phyloP scores from a whole-genome alignment of 2,888 invertebrate species.

The Heliconius sara region DNA sequence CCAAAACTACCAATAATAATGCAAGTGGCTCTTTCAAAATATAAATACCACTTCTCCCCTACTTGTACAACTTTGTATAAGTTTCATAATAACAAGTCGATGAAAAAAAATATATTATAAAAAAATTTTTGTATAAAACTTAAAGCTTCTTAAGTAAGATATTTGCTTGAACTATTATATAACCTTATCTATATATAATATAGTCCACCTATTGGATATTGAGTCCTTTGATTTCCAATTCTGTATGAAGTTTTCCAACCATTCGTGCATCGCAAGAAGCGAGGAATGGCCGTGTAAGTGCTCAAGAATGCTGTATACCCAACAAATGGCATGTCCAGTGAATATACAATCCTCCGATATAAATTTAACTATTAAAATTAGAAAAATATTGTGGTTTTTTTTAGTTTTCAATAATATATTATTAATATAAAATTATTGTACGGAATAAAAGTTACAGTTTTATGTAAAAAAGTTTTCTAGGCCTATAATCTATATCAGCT shows the following conservation, averaged over 20 bases:
- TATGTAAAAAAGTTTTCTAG: too few species aligned
- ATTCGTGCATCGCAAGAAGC: neutral
- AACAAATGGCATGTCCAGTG: neutral
- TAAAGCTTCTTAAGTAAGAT: neutral
- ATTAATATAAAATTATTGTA: neutral
- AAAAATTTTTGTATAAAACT: neutral
- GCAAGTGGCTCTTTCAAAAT: too few species aligned
- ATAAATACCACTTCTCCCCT: too few species aligned
- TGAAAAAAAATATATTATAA: too few species aligned
- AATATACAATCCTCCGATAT: neutral
- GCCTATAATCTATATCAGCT: too few species aligned
- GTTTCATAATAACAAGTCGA: too few species aligned
- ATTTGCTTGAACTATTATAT: neutral
- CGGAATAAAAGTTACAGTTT: too few species aligned
- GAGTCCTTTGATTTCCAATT: neutral
- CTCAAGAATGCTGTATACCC: neutral
- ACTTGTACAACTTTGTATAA: too few species aligned
- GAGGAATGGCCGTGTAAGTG: neutral
- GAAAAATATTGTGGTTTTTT: too few species aligned
- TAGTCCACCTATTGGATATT: neutral
- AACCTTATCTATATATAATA: neutral
- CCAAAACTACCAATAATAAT: too few species aligned
- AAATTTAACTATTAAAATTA: too few species aligned
- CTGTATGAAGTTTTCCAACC: neutral
- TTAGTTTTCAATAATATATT: neutral